Evolutionary conservation across 2,888 invertebrate genomes (phyloP).

Genomic region (Mesorhabditis sp.): DNA sequence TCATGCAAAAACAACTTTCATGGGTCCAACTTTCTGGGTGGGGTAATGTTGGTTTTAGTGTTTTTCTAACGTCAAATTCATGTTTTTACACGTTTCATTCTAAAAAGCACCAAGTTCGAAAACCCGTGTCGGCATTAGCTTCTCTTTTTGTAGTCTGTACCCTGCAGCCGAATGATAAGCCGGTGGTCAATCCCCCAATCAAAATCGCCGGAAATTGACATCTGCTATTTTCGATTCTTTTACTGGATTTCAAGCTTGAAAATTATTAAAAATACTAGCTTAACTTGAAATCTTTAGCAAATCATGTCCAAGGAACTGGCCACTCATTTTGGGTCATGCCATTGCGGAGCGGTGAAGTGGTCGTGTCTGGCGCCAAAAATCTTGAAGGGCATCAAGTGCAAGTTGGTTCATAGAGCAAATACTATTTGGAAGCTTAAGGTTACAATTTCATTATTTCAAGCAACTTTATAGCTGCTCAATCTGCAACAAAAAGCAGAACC

Average conservation of each 20-base stretch:
- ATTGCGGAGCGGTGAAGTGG: slow-evolving; percentile 45
- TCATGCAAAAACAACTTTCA: not conserved
- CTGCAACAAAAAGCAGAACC: slow-evolving; percentile 63
- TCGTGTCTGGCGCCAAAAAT: slow-evolving; percentile 28
- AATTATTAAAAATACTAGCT: too few species aligned
- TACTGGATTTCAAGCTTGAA: too few species aligned
- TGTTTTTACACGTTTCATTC: not conserved
- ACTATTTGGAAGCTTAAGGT: not conserved
- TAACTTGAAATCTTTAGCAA: not conserved
- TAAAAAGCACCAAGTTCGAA: not conserved
- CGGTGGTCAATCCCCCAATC: too few species aligned
- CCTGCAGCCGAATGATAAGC: too few species aligned
- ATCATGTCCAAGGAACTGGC: slow-evolving; percentile 16
- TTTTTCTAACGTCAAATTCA: not conserved
- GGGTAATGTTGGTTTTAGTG: not conserved
- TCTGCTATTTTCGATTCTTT: too few species aligned
- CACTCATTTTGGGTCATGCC: slow-evolving; percentile 38
- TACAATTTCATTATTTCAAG: not conserved
- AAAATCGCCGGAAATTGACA: too few species aligned
- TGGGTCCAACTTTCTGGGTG: not conserved
- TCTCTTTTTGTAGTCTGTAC: too few species aligned
- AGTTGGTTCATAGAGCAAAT: slow-evolving; percentile 24
- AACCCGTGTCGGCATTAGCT: not conserved
- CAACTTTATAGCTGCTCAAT: slow-evolving; percentile 61
- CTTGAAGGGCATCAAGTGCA: slow-evolving; percentile 37